Evolutionary conservation across 2,797 vertebrate genomes (phyloP), one percentile per base, ranked within the genome.

Genomic region (Macrochelys suwanniensis): DNA sequence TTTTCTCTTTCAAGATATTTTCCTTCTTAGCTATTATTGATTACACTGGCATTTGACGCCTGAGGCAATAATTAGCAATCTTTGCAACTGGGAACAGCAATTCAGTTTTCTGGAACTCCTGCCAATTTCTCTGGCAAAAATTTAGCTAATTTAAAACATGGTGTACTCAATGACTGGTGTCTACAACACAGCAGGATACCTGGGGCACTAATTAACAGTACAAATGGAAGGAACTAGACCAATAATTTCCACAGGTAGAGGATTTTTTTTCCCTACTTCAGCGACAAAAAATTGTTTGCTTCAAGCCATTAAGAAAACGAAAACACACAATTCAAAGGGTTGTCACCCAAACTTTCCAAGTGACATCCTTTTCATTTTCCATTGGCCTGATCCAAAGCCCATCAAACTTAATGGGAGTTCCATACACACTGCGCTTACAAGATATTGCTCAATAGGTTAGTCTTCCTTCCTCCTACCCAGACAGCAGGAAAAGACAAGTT

Each of bases 41-140:
- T 94, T 94, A 71, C 80, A 92, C 26, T 90, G 83, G 47, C 89
- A 61, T 78, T 85, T 80, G 89, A 93, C 51, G 65, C 47, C 89
- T 88, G 74, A 89, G 76, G 71, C 96, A 95, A 96, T 95, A 94
- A 96, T 93, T 95, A 93, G 80, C 89, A 84, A 86, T 90, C 81
- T 88, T 89, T 56, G 33, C 87, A 92, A 95, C 74, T 31, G 83
- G 79, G 47, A 89, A 94, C 92, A 93, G 28, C 84, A 80, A 88
- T 92, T 93, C 89, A 89, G 85, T 82, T 84, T 84, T 53, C 79
- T 87, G 51, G 87, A 96, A 91, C 82, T 89, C 90, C 92, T 94
- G 90, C 93, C 95, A 96, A 89, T 86, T 94, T 93, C 81, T 93
- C 95, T 94, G 87, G 89, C 85, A 90, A 56, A 89, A 95, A 37